Evolutionary conservation across 2,888 invertebrate species (phyloP).

Genomic region (Miltochrista miniata): DNA sequence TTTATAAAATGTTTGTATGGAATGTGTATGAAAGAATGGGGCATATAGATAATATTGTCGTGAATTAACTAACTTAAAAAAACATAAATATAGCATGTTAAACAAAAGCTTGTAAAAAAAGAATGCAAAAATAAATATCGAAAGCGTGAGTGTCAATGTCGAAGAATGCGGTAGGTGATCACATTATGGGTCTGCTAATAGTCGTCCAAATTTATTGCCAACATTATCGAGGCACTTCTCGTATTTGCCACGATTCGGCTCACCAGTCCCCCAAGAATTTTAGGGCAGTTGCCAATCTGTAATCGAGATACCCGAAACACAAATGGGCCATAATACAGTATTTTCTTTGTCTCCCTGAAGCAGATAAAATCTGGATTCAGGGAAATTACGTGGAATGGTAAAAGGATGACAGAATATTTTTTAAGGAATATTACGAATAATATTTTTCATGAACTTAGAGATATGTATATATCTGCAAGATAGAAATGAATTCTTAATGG

Average conservation of each 20-base stretch:
- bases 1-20: too few relatives aligned
- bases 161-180: neutral
- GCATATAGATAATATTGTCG: too few relatives aligned
- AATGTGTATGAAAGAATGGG: too few relatives aligned
- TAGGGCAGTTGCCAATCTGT: constrained; percentile 55
- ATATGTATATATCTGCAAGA: neutral
- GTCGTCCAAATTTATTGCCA: constrained; percentile 54
- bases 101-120: too few relatives aligned
- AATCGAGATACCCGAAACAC: constrained; percentile 57
- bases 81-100: too few relatives aligned
- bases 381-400: constrained; percentile 21
- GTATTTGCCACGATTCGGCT: constrained; percentile 56
- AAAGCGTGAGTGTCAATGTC: too few relatives aligned
- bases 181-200: constrained; percentile 47
- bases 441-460: neutral
- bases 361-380: constrained; percentile 14
- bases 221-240: constrained; percentile 61
- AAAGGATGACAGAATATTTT: neutral
- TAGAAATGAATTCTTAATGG: neutral
- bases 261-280: constrained; percentile 41
- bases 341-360: constrained; percentile 29
- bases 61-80: too few relatives aligned
- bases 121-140: too few relatives aligned
- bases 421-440: neutral
- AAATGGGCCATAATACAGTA: constrained; percentile 50